Evolutionary conservation across 2,797 vertebrate species (phyloP), one percentile per base, ranked within the genome.

Genomic region (Schizothorax lantsangensis): DNA sequence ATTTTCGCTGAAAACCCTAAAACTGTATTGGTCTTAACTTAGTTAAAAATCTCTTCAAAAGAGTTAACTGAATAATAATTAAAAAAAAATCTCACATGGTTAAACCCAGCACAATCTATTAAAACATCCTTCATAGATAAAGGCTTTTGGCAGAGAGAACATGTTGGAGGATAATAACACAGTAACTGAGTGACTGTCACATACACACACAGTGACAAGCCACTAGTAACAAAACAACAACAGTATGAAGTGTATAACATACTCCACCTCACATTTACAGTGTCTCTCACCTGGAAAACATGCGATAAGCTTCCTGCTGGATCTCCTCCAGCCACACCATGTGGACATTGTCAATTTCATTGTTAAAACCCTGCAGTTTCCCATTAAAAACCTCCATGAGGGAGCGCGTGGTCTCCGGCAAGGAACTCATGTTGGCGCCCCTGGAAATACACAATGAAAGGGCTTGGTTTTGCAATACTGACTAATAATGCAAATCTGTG

Each of bases 261-360:
- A 4, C 83, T n/a, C 43, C 73, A 38, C 57, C 73, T 30, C 23
- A 68, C 2, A 40, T 11, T 19, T 1, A 49, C 69, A 19, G 36
- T 12, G 64, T 40, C 57, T 14, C 89, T 9, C 80, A 98, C 98
- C 96, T 96, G 86, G 95, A 95, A 81, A 98, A 98, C 96, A 99
- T 97, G 81, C 93, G 95, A 64, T 93, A 89, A 1, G 98, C 98
- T 89, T 97, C 98, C 85, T 97, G 96, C 6, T 95, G 90, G 77
- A 99, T 98, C 91, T 99, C 98, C 79, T 93, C 82, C 43, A 99
- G 96, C 98, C 98, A 99, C 80, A 98, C 93, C 93, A 97, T 92
- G 86, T 99, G 96, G 43, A 94, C 95, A 82, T 92, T 95, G 0
- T 97, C 93, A 54, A 97, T 93, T 6, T 96, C 95, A 85, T 15